Evolutionary conservation across 2,113 vertebrate species (phyloP).

Genomic region (Scopus umbretta): DNA sequence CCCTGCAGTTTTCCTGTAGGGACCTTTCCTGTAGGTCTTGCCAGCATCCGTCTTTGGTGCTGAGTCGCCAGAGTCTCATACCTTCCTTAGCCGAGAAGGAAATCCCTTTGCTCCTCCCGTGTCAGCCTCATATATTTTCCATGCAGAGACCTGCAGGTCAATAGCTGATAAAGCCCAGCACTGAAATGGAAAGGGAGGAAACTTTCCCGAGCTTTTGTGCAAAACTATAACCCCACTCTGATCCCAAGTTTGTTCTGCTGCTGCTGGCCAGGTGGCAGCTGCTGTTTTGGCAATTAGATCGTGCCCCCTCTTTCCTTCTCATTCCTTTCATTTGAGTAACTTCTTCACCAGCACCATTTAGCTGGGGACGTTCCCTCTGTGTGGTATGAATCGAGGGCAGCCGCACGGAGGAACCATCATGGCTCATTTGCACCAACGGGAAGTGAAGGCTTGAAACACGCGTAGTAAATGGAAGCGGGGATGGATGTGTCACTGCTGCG

Average conservation of each 20-base stretch:
- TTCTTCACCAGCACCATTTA: not conserved
- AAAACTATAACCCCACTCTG: not conserved
- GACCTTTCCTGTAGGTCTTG: not conserved
- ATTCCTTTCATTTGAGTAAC: not conserved
- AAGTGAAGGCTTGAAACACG: not conserved
- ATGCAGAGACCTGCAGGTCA: not conserved
- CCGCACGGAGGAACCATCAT: not conserved
- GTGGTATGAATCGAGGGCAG: not conserved
- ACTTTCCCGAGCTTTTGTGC: not conserved
- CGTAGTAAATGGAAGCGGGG: not conserved
- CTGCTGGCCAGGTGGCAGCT: not conserved
- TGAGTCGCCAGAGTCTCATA: not conserved
- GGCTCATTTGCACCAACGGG: not conserved
- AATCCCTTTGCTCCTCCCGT: not conserved
- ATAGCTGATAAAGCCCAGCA: not conserved
- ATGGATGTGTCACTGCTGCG: fast-evolving
- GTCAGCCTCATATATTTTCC: not conserved
- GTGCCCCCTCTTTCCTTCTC: not conserved
- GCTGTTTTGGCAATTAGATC: not conserved
- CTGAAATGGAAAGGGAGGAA: not conserved
- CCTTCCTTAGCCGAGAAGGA: not conserved
- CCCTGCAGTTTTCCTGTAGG: not conserved
- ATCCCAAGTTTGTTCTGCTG: not conserved
- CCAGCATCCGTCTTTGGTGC: not conserved
- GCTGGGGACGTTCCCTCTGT: not conserved